Conservation (phyloP, 2,888 invertebrate genomes). For the Drosophila subsilvestris region DNA sequence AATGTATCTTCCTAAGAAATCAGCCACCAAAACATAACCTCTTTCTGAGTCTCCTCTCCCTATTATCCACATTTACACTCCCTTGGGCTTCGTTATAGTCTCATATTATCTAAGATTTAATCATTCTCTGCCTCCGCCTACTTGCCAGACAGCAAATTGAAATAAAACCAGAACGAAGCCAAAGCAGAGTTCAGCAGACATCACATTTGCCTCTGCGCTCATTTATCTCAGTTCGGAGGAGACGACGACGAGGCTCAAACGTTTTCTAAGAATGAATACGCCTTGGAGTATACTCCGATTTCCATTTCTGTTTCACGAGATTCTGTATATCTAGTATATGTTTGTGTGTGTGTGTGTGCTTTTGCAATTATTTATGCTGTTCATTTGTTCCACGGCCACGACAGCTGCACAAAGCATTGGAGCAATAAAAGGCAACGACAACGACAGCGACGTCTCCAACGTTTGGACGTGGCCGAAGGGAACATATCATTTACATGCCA, state of each 20-base stretch:
- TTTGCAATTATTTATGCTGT: constrained; percentile 80
- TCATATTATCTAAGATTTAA: constrained; percentile 3
- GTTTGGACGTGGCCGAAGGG: constrained; percentile 62
- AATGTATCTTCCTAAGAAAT: too few species aligned
- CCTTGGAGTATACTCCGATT: constrained; percentile 70
- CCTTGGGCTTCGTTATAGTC: not conserved
- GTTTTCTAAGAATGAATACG: constrained; percentile 60
- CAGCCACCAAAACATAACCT: not conserved
- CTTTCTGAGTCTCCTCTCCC: too few species aligned
- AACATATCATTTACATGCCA: constrained; percentile 81
- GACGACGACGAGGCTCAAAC: constrained; percentile 43
- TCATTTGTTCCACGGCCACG: constrained; percentile 78
- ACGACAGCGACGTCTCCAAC: constrained; percentile 66
- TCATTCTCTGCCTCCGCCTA: not conserved
- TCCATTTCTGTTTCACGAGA: constrained; percentile 52
- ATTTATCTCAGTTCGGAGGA: constrained; percentile 73
- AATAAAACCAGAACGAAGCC: constrained; percentile 3
- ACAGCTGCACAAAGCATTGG: constrained; percentile 72
- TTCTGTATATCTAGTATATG: constrained; percentile 30
- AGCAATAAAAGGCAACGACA: constrained; percentile 73
- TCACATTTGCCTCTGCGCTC: constrained; percentile 47
- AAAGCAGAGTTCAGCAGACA: constrained; percentile 32
- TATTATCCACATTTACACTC: not conserved
- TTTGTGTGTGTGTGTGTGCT: constrained; percentile 50
- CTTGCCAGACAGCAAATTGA: not conserved